Conservation (phyloP, 2,113 vertebrate genomes). For the Guaruba guarouba region DNA sequence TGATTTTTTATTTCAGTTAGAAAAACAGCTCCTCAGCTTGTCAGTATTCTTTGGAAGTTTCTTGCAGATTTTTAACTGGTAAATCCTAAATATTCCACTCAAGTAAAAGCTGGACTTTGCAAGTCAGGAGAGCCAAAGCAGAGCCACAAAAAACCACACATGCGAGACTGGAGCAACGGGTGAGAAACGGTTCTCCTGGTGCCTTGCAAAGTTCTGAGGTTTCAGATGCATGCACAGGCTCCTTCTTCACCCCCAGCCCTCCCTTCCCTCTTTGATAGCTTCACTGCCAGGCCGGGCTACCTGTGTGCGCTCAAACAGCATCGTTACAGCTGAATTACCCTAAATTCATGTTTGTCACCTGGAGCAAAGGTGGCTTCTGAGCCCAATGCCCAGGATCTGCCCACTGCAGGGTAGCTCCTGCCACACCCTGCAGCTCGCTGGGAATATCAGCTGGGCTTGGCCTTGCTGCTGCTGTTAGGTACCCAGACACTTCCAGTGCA, state of each 20-base stretch:
- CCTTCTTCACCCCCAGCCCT: not conserved
- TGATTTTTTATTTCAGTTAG: constrained; percentile 50
- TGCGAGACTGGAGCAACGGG: rapidly evolving
- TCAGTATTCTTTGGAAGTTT: constrained; percentile 20
- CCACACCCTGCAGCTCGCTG: not conserved
- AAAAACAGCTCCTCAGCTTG: constrained; percentile 21
- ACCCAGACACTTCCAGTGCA: not conserved
- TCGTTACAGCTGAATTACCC: not conserved
- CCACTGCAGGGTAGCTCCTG: not conserved
- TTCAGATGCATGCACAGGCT: not conserved
- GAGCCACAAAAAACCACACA: not conserved
- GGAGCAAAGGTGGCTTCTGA: not conserved
- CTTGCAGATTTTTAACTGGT: not conserved
- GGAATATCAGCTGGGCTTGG: not conserved
- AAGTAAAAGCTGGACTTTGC: not conserved
- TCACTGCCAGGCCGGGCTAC: not conserved
- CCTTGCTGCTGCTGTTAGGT: not conserved
- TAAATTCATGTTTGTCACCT: not conserved
- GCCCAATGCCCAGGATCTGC: not conserved
- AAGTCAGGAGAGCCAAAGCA: not conserved
- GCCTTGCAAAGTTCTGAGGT: not conserved
- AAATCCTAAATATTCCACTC: not conserved
- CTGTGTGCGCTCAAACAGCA: not conserved
- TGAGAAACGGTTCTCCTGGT: not conserved
- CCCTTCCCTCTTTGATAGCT: not conserved